Base-by-base conservation (phyloP, 2,113 vertebrate species). In the Catharus fuscescens region DNA sequence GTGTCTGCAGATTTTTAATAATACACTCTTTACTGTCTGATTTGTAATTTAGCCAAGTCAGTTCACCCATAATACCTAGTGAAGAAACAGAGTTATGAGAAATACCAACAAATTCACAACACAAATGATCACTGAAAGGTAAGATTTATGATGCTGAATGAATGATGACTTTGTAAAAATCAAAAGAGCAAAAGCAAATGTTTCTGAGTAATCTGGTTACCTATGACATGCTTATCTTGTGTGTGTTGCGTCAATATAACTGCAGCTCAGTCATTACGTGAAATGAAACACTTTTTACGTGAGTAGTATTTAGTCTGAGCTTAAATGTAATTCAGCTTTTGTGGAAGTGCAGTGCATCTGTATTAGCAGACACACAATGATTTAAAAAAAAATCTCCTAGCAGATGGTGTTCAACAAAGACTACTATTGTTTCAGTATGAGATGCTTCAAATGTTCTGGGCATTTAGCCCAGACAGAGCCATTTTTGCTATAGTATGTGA, bases 361-460 rank as follows among this genome's bases (percentile, higher is more conserved):
- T 95, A 94, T 96, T 96, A 96, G 74, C 88, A 95, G 92, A 94
- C 92, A 84, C 76, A 92, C 87, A 95, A 92, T 86, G 74, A 90
- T 96, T 90, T 66, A 40, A 72, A 93, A 76, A 78, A 78, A 53
- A 54, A 17, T 90, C 66, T 95, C 96, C 96, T 97, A 97, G 97
- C 98, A 98, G 98, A 98, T 98, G 98, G 88, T 95, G 97, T 96
- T 96, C 97, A 98, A 98, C 98, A 99, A 98, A 98, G 98, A 94
- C 95, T 90, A 86, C 95, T 97, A 98, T 98, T 99, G 98, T 99
- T 98, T 97, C 94, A 92, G 95, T 84, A 90, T 95, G 97, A 96
- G 97, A 98, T 98, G 96, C 96, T 97, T 97, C 96, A 93, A 97
- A 96, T 97, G 96, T 97, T 98, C 97, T 98, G 97, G 98, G 98